Conservation (phyloP, 2,888 invertebrate species). For the Abrostola triplasia region DNA sequence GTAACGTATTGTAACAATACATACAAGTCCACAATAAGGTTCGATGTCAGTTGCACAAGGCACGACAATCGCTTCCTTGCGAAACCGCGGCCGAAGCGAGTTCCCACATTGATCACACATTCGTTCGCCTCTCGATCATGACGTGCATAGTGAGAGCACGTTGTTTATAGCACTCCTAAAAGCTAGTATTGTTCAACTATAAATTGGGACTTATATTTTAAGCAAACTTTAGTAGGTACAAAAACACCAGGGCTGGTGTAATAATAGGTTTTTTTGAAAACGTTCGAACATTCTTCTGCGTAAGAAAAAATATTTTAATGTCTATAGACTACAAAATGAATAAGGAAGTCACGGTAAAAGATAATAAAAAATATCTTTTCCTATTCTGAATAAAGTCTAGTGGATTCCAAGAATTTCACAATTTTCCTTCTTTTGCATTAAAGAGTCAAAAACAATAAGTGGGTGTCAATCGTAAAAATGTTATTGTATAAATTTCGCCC, state of each 20-base stretch:
- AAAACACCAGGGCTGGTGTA: too few relatives aligned
- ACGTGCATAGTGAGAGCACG: slow-evolving; percentile 49
- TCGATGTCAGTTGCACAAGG: slow-evolving; percentile 68
- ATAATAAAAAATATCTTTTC: too few relatives aligned
- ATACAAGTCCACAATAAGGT: slow-evolving; percentile 58
- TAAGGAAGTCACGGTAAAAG: too few relatives aligned
- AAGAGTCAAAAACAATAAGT: background rate
- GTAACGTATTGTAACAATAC: slow-evolving; percentile 34
- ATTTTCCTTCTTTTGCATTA: background rate
- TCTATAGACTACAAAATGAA: too few relatives aligned
- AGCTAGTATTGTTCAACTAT: slow-evolving; percentile 17
- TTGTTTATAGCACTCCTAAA: slow-evolving; percentile 33
- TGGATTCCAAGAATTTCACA: background rate
- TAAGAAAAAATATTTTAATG: too few relatives aligned
- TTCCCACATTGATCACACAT: slow-evolving; percentile 74
- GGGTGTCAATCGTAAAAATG: background rate
- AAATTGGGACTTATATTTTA: slow-evolving; percentile 28
- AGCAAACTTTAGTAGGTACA: background rate
- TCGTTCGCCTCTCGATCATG: slow-evolving; percentile 61
- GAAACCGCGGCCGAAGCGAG: slow-evolving; percentile 63
- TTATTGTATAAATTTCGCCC: background rate
- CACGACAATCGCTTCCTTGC: slow-evolving; percentile 72
- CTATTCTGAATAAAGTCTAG: too few relatives aligned
- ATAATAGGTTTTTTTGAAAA: too few relatives aligned
- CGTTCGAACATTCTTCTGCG: too few relatives aligned